Conservation (phyloP, 2,888 invertebrate species). For the Busseola fusca region DNA sequence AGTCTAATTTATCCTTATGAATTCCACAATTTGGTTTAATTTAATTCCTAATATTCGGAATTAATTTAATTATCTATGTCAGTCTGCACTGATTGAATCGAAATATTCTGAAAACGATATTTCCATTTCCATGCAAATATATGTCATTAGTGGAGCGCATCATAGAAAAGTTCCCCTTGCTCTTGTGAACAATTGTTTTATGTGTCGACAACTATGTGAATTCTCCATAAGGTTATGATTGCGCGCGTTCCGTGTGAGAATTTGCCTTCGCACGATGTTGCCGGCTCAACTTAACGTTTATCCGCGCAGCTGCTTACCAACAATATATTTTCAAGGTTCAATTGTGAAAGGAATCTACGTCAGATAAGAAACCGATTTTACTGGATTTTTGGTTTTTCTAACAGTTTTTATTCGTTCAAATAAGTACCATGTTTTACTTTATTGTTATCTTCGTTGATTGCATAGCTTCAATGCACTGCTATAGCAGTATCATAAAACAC, state of each 20-base stretch:
- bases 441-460: conserved; percentile 29
- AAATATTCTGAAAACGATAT: conserved; percentile 17
- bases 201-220: conserved; percentile 59
- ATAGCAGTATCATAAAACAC: conserved; percentile 10
- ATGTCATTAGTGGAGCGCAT: conserved; percentile 49
- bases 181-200: conserved; percentile 58
- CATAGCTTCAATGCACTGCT: conserved; percentile 23
- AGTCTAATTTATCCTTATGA: too few species aligned
- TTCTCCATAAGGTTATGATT: conserved; percentile 74
- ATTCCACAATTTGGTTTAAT: conserved; percentile 2
- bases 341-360: conserved; percentile 78
- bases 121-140: conserved; percentile 38
- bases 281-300: conserved; percentile 64
- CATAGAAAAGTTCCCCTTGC: conserved; percentile 58
- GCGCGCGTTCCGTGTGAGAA: conserved; percentile 80
- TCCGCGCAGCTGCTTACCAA: conserved; percentile 74
- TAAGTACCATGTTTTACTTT: background rate
- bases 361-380: conserved; percentile 58
- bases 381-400: conserved; percentile 36
- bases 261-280: conserved; percentile 72
- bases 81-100: background rate
- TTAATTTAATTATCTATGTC: background rate
- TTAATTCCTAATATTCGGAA: background rate
- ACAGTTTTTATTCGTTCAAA: conserved; percentile 9
- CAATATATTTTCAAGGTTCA: conserved; percentile 79